Evolutionary conservation across 2,888 invertebrate genomes (phyloP), one percentile per base, ranked within the genome.

Genomic region (Oeneis ivallda): DNA sequence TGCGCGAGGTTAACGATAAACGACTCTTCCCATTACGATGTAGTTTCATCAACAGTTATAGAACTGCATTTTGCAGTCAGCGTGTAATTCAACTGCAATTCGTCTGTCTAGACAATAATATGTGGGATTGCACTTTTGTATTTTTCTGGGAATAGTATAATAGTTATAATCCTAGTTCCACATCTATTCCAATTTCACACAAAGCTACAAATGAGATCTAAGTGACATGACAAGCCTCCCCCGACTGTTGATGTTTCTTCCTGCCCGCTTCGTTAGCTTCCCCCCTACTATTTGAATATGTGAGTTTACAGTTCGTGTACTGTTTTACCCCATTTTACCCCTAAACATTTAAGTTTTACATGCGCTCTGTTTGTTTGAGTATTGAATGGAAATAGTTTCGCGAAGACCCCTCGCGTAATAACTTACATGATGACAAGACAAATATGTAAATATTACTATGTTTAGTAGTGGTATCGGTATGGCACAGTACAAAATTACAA

Each of bases 241-340:
- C 41, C 64, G 60, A 60, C 69, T 76, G 78, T 79, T 80, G 81
- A 82, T 84, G 84, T 86, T 86, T 85, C 85, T 85, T 84, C 72
- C 72, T 70, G 64, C 79, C 78, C 79, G 79, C 80, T 87, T 91
- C 90, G 89, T 89, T 91, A 90, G 83, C 79, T 81, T n/a, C 84
- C 84, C 87, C 83, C 78, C 81, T 91, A 91, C 81, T 91, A 91
- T 91, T 91, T 91, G 90, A 91, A 91, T 91, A 89, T 87, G 86
- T 89, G 87, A 82, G 84, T 84, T 84, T 79, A 82, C 84, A 83
- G 82, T 83, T 84, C 79, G 77, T 80, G 81, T 77, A 82, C 79
- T 72, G 77, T 66, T 62, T 76, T 76, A 80, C 87, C 88, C 79
- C 72, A 77, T 66, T 62, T 76, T 76, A 80, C 87, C 88, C 82